phyloP scores from a whole-genome alignment of 2,113 vertebrate genomes.

The Zapornia atra region DNA sequence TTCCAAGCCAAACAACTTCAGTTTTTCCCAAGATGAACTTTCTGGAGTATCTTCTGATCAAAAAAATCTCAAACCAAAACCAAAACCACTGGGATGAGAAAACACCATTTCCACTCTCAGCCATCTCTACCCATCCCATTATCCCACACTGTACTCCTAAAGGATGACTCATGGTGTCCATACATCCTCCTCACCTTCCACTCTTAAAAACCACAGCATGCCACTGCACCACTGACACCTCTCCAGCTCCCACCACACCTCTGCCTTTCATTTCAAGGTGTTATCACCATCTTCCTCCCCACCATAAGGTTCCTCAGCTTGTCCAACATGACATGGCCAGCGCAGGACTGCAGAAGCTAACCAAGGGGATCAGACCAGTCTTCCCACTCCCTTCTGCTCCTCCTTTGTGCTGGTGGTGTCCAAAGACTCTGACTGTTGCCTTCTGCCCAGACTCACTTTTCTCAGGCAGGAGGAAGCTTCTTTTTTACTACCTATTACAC shows the following conservation, averaged over 20 bases:
- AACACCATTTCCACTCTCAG: neutral
- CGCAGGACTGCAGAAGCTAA: neutral
- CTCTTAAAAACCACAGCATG: neutral
- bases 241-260: neutral
- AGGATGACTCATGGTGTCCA: fast-evolving
- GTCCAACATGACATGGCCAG: fast-evolving
- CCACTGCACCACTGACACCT: neutral
- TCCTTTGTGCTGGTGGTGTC: neutral
- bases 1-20: neutral
- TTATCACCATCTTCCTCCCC: neutral
- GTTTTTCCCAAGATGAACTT: neutral
- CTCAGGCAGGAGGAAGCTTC: neutral
- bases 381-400: neutral
- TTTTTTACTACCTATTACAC: neutral
- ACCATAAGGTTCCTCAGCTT: neutral
- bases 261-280: neutral
- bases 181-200: neutral
- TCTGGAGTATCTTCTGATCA: neutral
- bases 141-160: neutral
- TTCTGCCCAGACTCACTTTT: neutral
- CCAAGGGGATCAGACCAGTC: neutral
- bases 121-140: neutral
- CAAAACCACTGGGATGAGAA: neutral
- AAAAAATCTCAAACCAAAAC: neutral
- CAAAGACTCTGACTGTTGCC: neutral